Evolutionary conservation across 2,888 invertebrate species (phyloP), one percentile per base, ranked within the genome.

Genomic region (Sesamia inferens): DNA sequence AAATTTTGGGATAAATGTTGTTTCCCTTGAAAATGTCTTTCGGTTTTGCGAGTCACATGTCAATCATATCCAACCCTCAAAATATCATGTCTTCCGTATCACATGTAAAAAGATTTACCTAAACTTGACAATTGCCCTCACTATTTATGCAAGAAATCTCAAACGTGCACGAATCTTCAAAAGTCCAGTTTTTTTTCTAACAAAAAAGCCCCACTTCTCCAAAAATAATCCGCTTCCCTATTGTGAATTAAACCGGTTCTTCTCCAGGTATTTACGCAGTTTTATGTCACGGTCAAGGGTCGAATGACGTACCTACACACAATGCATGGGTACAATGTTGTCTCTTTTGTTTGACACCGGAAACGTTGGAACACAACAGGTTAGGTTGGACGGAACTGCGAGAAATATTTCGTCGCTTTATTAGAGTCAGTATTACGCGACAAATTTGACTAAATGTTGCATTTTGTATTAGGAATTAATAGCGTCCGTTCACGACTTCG

Each of bases 271-370:
- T 78, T 44, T 31, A 57, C 16, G 70, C 68, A 19, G 14, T 42
- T 24, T 58, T 73, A 69, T 85, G 86, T 88, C 87, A 90, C 66
- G 89, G 90, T 82, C 89, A 88, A 58, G 85, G 85, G 78, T 77
- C 13, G 44, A 44, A 13, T 44, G 51, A n/a, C 74, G 71, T 39
- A 13, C 31, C 19, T n/a, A 47, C n/a, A 63, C 61, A 76, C 70
- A 72, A 79, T 75, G 31, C 47, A 67, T 48, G 42, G 57, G 11
- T 24, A 71, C 65, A 71, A 68, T 68, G 70, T 42, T 11, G 16
- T 10, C 42, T 58, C 76, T 65, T 82, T 80, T 82, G 69, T 82
- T 22, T n/a, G 14, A 57, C 39, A 68, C 74, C 68, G 81, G 81
- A 81, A 81, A 54, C 66, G 61, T 2, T 54, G 61, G 47, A 74